Percentiles rank a stretch among this genome's conserved stretches.
Evolutionary conservation across 2,113 vertebrate genomes (phyloP).

Genomic region (Cephalopterus ornatus): DNA sequence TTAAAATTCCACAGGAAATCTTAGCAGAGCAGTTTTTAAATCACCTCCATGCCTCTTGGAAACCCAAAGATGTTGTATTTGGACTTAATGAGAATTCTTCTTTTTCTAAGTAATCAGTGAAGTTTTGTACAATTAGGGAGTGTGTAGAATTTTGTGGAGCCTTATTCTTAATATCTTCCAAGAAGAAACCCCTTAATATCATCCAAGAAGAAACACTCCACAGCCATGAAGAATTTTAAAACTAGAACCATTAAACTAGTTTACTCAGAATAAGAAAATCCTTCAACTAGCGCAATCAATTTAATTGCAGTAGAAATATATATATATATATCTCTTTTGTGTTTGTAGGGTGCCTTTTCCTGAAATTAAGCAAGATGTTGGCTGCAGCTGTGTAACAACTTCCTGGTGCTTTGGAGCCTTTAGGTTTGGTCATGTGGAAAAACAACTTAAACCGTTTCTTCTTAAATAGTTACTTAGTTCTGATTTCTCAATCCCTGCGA

Average conservation of each 20-base stretch:
- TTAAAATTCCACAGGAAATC: not conserved
- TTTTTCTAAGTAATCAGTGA: not conserved
- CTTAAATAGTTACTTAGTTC: not conserved
- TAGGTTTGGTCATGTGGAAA: slow-evolving; percentile 21
- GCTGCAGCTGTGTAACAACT: not conserved
- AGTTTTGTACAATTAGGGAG: not conserved
- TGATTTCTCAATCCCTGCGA: not conserved
- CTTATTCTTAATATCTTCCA: not conserved
- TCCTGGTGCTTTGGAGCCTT: slow-evolving; percentile 27
- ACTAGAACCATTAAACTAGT: not conserved
- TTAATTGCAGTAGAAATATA: not conserved
- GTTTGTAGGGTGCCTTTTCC: not conserved
- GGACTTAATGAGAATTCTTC: not conserved
- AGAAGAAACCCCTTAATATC: not conserved
- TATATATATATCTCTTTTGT: not conserved
- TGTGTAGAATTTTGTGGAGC: not conserved
- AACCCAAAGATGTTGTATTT: not conserved
- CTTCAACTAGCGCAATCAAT: not conserved
- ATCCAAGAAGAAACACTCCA: not conserved
- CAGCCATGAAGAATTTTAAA: not conserved
- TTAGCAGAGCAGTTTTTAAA: not conserved
- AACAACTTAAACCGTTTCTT: slow-evolving; percentile 11
- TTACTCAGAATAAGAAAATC: not conserved
- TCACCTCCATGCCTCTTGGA: not conserved
- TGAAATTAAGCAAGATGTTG: not conserved